Evolutionary conservation across 2,113 vertebrate species (phyloP).

Genomic region (Prolemur simus): DNA sequence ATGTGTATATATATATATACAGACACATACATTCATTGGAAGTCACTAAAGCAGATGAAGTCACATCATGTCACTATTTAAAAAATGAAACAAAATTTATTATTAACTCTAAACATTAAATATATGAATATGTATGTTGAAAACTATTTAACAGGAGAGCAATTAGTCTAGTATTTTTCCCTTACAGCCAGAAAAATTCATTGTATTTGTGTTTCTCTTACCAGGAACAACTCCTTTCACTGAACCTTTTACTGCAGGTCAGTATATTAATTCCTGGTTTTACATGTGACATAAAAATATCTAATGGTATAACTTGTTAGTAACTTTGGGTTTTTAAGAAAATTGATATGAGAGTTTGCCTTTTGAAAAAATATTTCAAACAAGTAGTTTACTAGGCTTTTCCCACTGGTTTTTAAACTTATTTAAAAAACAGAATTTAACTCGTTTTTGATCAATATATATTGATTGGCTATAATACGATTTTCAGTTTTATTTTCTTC

Average conservation of each 20-base stretch:
- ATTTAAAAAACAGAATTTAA: background rate
- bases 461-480: background rate
- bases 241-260: constrained; percentile 19
- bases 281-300: background rate
- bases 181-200: background rate
- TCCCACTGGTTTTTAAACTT: background rate
- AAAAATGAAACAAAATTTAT: background rate
- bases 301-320: background rate
- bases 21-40: background rate
- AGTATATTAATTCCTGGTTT: background rate
- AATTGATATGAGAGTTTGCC: background rate
- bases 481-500: background rate
- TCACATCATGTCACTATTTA: background rate
- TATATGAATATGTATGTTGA: background rate
- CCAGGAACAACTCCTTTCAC: background rate
- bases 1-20: background rate
- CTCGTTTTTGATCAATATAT: background rate
- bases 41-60: no score
- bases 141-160: background rate
- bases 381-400: background rate
- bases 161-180: background rate
- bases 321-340: background rate
- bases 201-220: constrained; percentile 15
- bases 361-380: background rate
- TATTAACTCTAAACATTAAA: background rate